Evolutionary conservation across 2,888 invertebrate species (phyloP), one percentile per base, ranked within the genome.

Genomic region (Hermodice carunculata): DNA sequence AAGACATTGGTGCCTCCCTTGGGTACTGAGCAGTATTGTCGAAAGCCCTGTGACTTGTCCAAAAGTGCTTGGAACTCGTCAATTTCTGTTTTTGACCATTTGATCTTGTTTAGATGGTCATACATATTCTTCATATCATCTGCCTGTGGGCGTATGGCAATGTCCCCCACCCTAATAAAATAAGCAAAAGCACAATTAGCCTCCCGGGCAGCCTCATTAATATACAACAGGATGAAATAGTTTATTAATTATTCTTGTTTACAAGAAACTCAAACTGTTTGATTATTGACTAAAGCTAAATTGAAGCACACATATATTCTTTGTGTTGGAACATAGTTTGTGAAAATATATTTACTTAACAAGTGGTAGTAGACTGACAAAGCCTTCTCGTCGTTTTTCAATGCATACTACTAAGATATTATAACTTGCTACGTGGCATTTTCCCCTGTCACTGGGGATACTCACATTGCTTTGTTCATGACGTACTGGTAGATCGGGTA

Each of bases 401-500:
- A n/a, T n/a, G n/a, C n/a, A n/a, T n/a, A n/a, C n/a, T n/a, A n/a
- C n/a, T n/a, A n/a, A n/a, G n/a, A n/a, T n/a, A n/a, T n/a, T n/a
- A n/a, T n/a, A n/a, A n/a, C n/a, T 37, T 11, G 40, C 40, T 37
- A 14, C 40, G 40, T 37, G 11, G 40, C 11, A 37, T 11, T 11
- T 14, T 37, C 40, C 11, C n/a, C 11, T 14, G 22, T 17, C 19
- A 6, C n/a, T 4, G 11, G 19, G 19, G 6, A 5, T 19, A 3
- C 56, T 43, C 43, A 58, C 58, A 58, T 58, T 19, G 48, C 58
- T 26, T 48, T 58, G 32, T 58, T 32, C 44, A 48, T 58, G 8
- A 58, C 58, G 22, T 31, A 17, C 24, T 58, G 58, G 6, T 48
- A 32, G 32, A 58, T 37, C 11, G 58, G 48, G 48, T 48, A 58